Percentiles rank a stretch among this genome's conserved stretches.
Evolutionary conservation across 2,113 vertebrate genomes (phyloP).

Genomic region (Datnioides undecimradiatus): DNA sequence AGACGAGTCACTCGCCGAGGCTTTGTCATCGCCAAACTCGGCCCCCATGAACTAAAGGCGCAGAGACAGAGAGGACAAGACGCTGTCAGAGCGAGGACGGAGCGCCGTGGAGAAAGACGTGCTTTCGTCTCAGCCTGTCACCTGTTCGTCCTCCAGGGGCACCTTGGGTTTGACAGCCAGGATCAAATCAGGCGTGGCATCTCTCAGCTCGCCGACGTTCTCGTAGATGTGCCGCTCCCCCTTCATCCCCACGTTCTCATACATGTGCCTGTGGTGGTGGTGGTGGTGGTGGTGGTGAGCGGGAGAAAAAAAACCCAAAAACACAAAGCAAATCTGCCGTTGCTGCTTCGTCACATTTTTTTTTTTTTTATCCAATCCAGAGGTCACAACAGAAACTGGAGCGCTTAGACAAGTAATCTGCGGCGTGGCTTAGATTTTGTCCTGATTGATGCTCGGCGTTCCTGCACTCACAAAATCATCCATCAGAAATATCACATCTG

Average conservation of each 20-base stretch:
- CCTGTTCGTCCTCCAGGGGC: constrained; percentile 74
- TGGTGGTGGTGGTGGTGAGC: not conserved
- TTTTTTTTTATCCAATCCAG: constrained; percentile 41
- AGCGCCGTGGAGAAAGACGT: not conserved
- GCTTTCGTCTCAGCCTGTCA: constrained; percentile 38
- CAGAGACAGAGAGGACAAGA: constrained; percentile 27
- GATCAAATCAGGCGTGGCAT: constrained; percentile 90
- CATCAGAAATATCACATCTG: constrained; percentile 44
- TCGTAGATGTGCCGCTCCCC: constrained; percentile 80
- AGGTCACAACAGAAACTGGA: constrained; percentile 49
- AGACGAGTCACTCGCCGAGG: constrained; percentile 78
- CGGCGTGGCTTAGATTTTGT: constrained; percentile 24
- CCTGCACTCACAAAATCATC: constrained; percentile 30
- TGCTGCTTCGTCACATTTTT: constrained; percentile 25
- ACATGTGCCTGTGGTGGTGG: constrained; percentile 74
- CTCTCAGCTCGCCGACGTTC: constrained; percentile 80
- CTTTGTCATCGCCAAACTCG: constrained; percentile 74
- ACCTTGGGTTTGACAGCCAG: constrained; percentile 86
- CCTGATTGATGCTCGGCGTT: constrained; percentile 39
- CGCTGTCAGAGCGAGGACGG: constrained; percentile 19
- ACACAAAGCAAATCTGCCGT: constrained; percentile 31
- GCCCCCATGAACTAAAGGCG: constrained; percentile 69
- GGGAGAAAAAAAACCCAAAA: not conserved
- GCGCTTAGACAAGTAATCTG: constrained; percentile 49
- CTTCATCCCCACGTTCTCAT: constrained; percentile 76